Evolutionary conservation across 2,797 vertebrate species (phyloP), one percentile per base, ranked within the genome.

Genomic region (Taeniopygia guttata): DNA sequence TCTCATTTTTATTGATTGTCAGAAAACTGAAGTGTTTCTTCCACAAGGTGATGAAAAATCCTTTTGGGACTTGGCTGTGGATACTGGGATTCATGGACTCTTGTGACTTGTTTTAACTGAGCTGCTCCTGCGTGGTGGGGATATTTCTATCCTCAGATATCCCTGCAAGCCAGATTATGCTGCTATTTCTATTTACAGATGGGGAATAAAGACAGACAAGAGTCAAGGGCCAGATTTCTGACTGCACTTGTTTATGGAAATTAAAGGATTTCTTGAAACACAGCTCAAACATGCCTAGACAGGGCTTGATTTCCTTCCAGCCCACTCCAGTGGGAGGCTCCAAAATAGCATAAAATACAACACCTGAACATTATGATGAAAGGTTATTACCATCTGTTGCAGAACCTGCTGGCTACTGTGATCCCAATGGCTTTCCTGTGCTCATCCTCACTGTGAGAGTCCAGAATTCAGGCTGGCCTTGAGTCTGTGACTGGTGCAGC

Each of bases 271-370:
- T 93, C 79, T 73, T 90, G 80, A 94, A 95, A 79, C 64, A 55
- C 58, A 45, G 51, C 56, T 95, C 59, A 46, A 79, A 63, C 22
- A 16, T 70, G 80, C 90, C 32, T 58, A 76, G 48, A 69, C n/a
- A 78, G 27, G 62, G 48, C 62, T 94, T 82, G 80, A 88, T 82
- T 91, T 91, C 80, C 70, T 84, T 92, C 93, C 90, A 96, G 74
- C 43, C 48, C 48, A n/a, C 77, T 89, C 67, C 70, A 90, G 54
- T 8, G 60, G 42, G 70, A 95, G 17, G 64, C 70, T 93, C 88
- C 74, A 70, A 84, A 84, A 75, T 0, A 84, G 42, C 26, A 78
- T 59, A 85, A 91, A 95, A 67, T 49, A 69, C 59, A 69, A 38
- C 67, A 93, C 90, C 94, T 95, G 70, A 66, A 67, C 9, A 4